Percentiles rank a stretch among this genome's conserved stretches.
These are phyloP conservation scores for Hemichromis elongatus DNA, from an alignment of 2,113 vertebrate species.

Conservation along the genomic window DNA sequence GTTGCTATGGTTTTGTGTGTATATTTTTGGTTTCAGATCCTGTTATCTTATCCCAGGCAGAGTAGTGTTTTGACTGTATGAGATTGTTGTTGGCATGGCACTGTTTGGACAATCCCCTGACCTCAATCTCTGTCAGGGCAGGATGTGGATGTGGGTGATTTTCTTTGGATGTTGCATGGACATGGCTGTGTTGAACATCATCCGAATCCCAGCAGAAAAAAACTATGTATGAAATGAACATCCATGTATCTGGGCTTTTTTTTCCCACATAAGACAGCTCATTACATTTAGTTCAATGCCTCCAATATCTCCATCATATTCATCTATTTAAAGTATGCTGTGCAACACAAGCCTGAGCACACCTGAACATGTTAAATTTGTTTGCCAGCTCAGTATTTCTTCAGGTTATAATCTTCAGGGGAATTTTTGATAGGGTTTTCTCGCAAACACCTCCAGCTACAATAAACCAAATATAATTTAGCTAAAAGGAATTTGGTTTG, in stretches of 20 bases:
- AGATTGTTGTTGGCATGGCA: background rate
- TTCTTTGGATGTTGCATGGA: background rate
- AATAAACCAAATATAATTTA: background rate
- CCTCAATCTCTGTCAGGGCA: slow-evolving; percentile 10
- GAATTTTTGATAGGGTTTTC: background rate
- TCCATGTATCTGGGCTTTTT: background rate
- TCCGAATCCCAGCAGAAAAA: background rate
- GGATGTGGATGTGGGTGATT: background rate
- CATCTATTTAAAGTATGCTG: background rate
- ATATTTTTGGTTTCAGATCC: background rate
- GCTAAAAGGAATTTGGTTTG: background rate
- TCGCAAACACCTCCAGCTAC: background rate
- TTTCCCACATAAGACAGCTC: background rate
- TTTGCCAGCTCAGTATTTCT: background rate
- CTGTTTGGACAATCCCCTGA: slow-evolving; percentile 26
- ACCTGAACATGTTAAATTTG: background rate
- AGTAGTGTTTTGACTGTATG: background rate
- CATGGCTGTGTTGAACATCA: background rate
- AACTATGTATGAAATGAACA: background rate
- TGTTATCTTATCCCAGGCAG: background rate
- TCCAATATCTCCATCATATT: background rate
- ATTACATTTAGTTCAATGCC: background rate
- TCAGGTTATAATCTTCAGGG: background rate
- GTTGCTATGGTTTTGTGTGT: background rate
- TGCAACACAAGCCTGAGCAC: background rate